Evolutionary conservation across 2,888 invertebrate genomes (phyloP).

Genomic region (Drosophila birchii): DNA sequence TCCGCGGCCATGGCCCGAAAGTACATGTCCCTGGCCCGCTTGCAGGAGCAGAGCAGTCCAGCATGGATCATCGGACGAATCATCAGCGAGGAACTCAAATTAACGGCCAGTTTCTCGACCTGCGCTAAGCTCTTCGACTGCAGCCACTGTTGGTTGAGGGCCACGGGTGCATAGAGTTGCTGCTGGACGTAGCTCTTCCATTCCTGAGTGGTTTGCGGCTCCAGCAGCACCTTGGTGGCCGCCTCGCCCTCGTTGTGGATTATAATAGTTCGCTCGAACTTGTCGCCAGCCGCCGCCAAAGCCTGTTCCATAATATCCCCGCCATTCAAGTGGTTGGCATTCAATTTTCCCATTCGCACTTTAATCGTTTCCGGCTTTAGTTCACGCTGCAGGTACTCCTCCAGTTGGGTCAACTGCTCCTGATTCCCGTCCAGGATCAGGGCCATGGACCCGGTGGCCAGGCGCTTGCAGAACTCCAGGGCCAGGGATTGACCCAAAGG

Average conservation of each 20-base stretch:
- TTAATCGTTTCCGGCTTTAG: conserved; percentile 78
- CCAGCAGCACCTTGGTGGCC: conserved; percentile 74
- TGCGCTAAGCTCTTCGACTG: conserved; percentile 41
- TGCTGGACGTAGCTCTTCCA: conserved; percentile 78
- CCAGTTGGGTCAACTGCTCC: conserved; percentile 88
- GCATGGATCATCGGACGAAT: conserved; percentile 76
- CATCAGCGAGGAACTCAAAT: conserved; percentile 78
- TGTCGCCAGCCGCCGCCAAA: conserved; percentile 47
- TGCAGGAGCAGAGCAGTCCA: conserved; percentile 79
- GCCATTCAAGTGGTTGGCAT: conserved; percentile 85
- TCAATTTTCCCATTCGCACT: conserved; percentile 73
- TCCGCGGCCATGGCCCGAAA: conserved; percentile 82
- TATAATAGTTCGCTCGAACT: conserved; percentile 75
- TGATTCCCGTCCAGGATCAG: conserved; percentile 91
- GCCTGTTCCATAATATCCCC: conserved; percentile 72
- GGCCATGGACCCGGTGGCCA: conserved; percentile 89
- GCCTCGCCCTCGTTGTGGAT: conserved; percentile 81
- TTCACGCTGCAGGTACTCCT: conserved; percentile 83
- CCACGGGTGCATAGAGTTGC: conserved; percentile 74
- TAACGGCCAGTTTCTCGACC: conserved; percentile 74
- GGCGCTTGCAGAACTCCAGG: conserved; percentile 88
- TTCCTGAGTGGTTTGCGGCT: conserved; percentile 68
- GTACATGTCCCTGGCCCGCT: conserved; percentile 83
- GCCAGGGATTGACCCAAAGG: conserved; percentile 93
- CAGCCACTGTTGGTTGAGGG: conserved; percentile 80